Evolutionary conservation across 2,797 vertebrate genomes (phyloP), one percentile per base, ranked within the genome.

Genomic region (Menidia menidia): DNA sequence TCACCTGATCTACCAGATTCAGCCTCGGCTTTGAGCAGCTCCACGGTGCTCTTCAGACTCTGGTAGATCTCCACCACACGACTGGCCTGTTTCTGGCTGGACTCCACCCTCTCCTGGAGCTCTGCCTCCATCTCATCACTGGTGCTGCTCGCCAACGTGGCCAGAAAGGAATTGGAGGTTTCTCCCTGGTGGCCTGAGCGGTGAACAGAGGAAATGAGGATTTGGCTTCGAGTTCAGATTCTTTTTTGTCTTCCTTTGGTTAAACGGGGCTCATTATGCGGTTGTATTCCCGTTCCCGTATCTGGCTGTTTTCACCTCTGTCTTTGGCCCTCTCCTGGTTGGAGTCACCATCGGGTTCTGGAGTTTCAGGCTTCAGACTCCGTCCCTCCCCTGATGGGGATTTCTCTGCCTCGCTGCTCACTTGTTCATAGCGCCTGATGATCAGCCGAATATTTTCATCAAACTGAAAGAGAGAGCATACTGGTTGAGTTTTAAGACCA

Each of bases 71-170:
- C 95, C 53, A 96, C 94, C 52, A 97, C 95, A 41, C 95, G 96
- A 52, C 88, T 93, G 60, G 97, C 96, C 45, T 96, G 96, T 69
- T 95, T 95, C 44, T 94, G 93, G 55, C 97, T 98, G 5, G 96
- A 97, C 85, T 98, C 96, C 64, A 98, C 95, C 4, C 96, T 94
- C 80, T 98, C 97, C 90, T 98, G 96, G 50, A 99, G 92, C 88
- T 98, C 97, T 4, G 96, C 96, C 65, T 99, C 98, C 92, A 99
- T 99, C 90, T 99, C 97, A 64, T 99, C 98, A 51, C 95, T 98
- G 87, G 93, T 98, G 92, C 97, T 99, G 85, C 97, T 98, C 12
- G 98, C 97, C 89, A 99, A 85, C 0, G 94, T 99, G 42, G 97
- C 98, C 68, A 99, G 89, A 90, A 99, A 99, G 68, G 97, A 98